phyloP scores from a whole-genome alignment of 1,140 invertebrate species.

The Antheraea mylitta region DNA sequence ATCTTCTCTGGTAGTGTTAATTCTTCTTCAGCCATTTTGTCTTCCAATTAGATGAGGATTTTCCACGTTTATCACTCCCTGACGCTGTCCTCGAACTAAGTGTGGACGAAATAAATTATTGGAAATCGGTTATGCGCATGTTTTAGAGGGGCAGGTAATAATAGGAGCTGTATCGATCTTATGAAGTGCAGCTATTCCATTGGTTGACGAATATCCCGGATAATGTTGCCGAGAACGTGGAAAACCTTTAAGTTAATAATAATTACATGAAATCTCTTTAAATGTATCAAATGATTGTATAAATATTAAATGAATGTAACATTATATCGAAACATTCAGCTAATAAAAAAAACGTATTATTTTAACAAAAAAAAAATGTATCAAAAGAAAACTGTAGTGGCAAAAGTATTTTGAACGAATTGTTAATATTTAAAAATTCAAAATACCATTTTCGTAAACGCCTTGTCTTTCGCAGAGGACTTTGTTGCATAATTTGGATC shows the following conservation, averaged over 20 bases:
- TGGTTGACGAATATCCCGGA: not conserved
- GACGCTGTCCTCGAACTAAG: not conserved
- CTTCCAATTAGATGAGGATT: not conserved
- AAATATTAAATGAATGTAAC: too few relatives aligned
- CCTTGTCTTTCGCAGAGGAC: too few relatives aligned
- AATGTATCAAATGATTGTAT: too few relatives aligned
- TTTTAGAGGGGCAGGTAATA: not conserved
- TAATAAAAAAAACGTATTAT: too few relatives aligned
- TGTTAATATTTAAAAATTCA: too few relatives aligned
- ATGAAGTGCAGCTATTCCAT: not conserved
- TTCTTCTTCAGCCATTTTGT: not conserved
- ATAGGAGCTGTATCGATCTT: not conserved
- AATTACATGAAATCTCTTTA: not conserved
- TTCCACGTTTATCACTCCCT: not conserved
- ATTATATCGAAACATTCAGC: too few relatives aligned
- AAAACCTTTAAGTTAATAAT: not conserved
- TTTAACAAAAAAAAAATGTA: too few relatives aligned
- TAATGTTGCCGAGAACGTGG: not conserved
- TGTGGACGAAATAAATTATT: not conserved
- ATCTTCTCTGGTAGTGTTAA: not conserved
- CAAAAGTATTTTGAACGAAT: too few relatives aligned
- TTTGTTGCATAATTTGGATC: too few relatives aligned
- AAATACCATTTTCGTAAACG: too few relatives aligned
- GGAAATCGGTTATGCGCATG: slow-evolving; percentile 1
- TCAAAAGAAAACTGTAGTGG: too few relatives aligned